Evolutionary conservation across 2,888 invertebrate species (phyloP).

Genomic region (Antheraea yamamai): DNA sequence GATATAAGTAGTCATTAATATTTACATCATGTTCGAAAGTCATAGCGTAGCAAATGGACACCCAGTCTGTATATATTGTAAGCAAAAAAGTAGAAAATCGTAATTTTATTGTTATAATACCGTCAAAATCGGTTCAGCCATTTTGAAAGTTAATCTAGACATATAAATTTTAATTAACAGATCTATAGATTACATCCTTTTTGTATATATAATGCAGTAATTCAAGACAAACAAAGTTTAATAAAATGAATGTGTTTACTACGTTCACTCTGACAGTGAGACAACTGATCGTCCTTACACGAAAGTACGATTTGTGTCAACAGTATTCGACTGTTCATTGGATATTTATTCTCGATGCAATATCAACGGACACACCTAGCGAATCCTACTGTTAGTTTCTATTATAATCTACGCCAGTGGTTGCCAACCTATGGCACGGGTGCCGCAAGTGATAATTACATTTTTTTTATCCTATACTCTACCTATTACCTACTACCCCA

Average conservation of each 20-base stretch:
- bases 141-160: neutral
- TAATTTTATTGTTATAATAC: too few relatives aligned
- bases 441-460: too few relatives aligned
- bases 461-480: too few relatives aligned
- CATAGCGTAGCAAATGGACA: too few relatives aligned
- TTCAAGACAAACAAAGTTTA: neutral
- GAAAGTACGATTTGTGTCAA: constrained; percentile 1
- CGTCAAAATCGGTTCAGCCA: neutral
- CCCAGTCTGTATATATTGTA: too few relatives aligned
- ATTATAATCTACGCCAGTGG: neutral
- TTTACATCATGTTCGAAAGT: too few relatives aligned
- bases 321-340: neutral
- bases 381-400: neutral
- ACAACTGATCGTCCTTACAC: neutral
- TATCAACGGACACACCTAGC: neutral
- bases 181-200: neutral
- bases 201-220: neutral
- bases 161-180: neutral
- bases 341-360: neutral
- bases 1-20: too few relatives aligned
- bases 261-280: neutral
- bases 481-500: too few relatives aligned
- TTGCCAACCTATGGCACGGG: too few relatives aligned
- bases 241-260: neutral
- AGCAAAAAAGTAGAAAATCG: too few relatives aligned